A percentile compares a stretch with the other conserved stretches of the same genome.
Conservation (phyloP, 2,113 vertebrate species). For the Salvelinus sp. region DNA sequence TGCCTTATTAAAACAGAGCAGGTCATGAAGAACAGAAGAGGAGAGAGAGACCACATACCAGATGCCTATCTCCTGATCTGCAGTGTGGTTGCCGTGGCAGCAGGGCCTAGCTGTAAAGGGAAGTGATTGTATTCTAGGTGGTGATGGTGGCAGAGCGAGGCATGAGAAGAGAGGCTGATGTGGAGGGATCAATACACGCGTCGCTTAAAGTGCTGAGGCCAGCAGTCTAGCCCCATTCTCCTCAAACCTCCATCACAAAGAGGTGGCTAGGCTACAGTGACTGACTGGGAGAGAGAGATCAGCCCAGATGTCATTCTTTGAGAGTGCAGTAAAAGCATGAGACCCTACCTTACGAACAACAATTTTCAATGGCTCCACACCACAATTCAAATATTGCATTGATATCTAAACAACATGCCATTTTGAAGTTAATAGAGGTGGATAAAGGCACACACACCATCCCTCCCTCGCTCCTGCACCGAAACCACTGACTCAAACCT, state of each 20-base stretch:
- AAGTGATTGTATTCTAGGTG: conserved; percentile 71
- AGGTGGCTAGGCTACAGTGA: conserved; percentile 11
- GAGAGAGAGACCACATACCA: not conserved
- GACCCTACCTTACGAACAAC: too few species aligned
- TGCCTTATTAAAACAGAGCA: too few species aligned
- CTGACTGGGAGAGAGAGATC: too few species aligned
- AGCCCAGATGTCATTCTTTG: too few species aligned
- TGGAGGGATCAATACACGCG: conserved; percentile 74
- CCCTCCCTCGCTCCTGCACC: conserved; percentile 9
- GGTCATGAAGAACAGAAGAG: not conserved
- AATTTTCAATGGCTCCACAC: too few species aligned
- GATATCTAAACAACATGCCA: too few species aligned
- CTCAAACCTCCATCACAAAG: conserved; percentile 68
- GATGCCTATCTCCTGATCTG: conserved; percentile 55
- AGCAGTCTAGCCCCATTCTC: conserved; percentile 68
- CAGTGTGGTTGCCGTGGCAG: conserved; percentile 71
- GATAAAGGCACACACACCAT: too few species aligned
- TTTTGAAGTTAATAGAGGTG: too few species aligned
- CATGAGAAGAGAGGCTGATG: conserved; percentile 70
- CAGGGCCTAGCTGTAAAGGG: conserved; percentile 60
- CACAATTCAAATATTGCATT: too few species aligned
- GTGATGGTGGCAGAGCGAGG: conserved; percentile 24
- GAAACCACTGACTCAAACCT: conserved; percentile 64
- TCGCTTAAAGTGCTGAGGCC: conserved; percentile 71
- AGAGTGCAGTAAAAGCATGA: conserved; percentile 2